Base-by-base conservation (phyloP, 2,797 vertebrate species). In the Hemibagrus guttatus region DNA sequence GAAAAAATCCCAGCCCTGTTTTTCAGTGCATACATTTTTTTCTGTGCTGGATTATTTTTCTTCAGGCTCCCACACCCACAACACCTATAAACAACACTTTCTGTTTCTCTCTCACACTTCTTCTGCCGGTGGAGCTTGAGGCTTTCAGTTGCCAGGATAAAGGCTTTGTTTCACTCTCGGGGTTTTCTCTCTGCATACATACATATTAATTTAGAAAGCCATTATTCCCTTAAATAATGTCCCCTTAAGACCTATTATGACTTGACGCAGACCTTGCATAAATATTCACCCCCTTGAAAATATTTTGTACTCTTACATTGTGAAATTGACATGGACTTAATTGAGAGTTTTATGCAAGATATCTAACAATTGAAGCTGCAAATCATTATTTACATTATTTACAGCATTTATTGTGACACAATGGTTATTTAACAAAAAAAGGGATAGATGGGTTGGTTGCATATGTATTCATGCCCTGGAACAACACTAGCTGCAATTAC, bases 161-260 rank as follows among this genome's bases (percentile, higher is more conserved):
- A 84, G 79, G 71, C 64, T 76, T 78, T 84, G 4, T 7, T 14
- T 5, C 52, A 64, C 49, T 89, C 89, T 87, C 76, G 87, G 80
- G 83, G 87, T 85, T 69, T 68, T 74, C 52, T 85, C 82, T 31
- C 80, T 71, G 78, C 89, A 88, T 88, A 63, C 84, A 87, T 86
- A 83, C 86, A 89, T 87, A 80, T 84, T 89, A 59, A 89, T 89
- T 75, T 86, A 83, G 72, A 87, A 84, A 86, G 59, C 46, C 28
- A 35, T 79, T 31, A 39, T 79, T 58, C 11, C 6, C 26, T 54
- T 52, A 76, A 76, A 76, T 76, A 75, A 76, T 76, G 72, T 54
- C 26, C n/a, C 28, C 72, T 76, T 76, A 76, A 54, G 72, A n/a
- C 72, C 42, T 49, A n/a, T 74, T 74, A n/a, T 52, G 42, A 28